phyloP scores from a whole-genome alignment of 2,797 vertebrate species.

The Delichon dasypus region DNA sequence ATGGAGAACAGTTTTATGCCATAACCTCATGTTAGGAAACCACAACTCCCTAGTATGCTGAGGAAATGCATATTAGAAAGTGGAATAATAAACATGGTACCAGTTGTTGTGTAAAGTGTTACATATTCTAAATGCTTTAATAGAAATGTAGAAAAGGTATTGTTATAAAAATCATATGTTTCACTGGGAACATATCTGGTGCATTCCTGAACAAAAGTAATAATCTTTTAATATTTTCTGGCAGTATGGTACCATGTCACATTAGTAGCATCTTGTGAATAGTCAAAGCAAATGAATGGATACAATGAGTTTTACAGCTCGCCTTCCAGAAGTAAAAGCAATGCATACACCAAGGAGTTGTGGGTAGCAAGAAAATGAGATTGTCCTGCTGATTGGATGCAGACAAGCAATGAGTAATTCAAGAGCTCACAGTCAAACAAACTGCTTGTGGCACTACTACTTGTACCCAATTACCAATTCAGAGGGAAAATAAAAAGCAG shows the following conservation, averaged over 20 bases:
- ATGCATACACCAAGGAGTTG: conserved; percentile 73
- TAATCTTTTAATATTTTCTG: conserved; percentile 75
- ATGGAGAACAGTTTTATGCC: conserved; percentile 59
- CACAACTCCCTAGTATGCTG: conserved; percentile 51
- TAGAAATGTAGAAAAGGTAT: conserved; percentile 4
- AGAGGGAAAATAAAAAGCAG: conserved; percentile 88
- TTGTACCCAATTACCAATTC: conserved; percentile 93
- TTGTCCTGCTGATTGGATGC: conserved; percentile 75
- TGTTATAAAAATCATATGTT: conserved; percentile 40
- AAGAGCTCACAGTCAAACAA: conserved; percentile 81
- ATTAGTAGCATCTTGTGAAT: conserved; percentile 75
- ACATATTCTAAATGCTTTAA: not conserved
- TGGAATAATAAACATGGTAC: conserved; percentile 7
- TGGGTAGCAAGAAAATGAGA: conserved; percentile 77
- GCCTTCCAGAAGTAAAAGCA: conserved; percentile 72
- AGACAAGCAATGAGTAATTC: conserved; percentile 78
- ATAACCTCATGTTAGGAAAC: conserved; percentile 57
- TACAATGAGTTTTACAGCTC: conserved; percentile 77
- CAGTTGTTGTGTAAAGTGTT: conserved; percentile 1
- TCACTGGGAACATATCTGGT: conserved; percentile 47
- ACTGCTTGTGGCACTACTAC: conserved; percentile 84
- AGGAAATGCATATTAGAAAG: conserved; percentile 47
- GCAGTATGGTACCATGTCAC: conserved; percentile 51
- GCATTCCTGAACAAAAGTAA: conserved; percentile 68
- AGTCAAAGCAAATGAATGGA: conserved; percentile 77